Evolutionary conservation across 2,888 invertebrate genomes (phyloP).

Genomic region (Tupiocoris notatus): DNA sequence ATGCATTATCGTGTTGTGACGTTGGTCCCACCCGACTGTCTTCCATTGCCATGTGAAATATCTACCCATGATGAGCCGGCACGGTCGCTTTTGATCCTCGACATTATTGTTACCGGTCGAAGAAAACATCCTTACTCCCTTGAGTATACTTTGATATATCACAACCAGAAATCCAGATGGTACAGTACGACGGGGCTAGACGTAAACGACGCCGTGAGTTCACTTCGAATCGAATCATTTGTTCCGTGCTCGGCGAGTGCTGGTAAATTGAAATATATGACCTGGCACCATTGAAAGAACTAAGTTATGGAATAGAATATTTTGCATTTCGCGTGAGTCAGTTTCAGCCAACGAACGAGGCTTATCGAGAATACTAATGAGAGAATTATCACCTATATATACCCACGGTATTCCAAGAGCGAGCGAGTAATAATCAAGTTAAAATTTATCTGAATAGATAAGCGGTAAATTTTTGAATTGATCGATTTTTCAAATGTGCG

Average conservation of each 20-base stretch:
- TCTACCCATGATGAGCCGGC: conserved; percentile 33
- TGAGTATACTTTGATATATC: conserved; percentile 9
- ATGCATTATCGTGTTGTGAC: background rate
- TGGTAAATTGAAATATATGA: background rate
- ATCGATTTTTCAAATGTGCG: too few relatives aligned
- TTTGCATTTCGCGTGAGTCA: too few relatives aligned
- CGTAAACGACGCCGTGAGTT: too few relatives aligned
- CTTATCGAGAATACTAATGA: too few relatives aligned
- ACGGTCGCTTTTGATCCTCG: conserved; percentile 22
- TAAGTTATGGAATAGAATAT: too few relatives aligned
- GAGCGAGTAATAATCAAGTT: too few relatives aligned
- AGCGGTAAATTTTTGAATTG: too few relatives aligned
- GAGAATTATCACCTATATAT: too few relatives aligned
- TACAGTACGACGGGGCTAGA: background rate
- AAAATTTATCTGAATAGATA: too few relatives aligned
- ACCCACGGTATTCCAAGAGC: too few relatives aligned
- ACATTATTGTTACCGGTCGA: conserved; percentile 18
- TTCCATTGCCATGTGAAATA: conserved; percentile 20
- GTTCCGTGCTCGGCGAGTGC: background rate
- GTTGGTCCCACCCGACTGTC: background rate
- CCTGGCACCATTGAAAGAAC: background rate
- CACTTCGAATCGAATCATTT: background rate
- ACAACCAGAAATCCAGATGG: conserved; percentile 16
- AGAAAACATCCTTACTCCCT: conserved; percentile 6
- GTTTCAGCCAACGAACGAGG: too few relatives aligned